phyloP scores from a whole-genome alignment of 2,797 vertebrate species.

The Florisuga fusca region DNA sequence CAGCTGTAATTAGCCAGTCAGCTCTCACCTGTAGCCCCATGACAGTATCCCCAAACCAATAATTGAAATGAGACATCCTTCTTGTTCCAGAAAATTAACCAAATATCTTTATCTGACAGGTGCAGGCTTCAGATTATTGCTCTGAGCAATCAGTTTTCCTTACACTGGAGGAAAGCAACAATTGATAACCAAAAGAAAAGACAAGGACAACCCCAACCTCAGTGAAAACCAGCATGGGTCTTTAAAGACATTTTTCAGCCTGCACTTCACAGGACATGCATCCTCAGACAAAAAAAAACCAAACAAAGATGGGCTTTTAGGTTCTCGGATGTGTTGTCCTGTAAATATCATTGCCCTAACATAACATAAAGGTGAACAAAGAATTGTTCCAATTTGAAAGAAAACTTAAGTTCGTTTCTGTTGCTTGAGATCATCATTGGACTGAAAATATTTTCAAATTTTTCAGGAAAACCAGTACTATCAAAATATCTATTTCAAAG shows the following conservation, averaged over 20 bases:
- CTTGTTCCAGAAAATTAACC: neutral
- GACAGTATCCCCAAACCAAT: neutral
- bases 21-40: neutral
- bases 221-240: neutral
- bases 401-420: neutral
- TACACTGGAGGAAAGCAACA: neutral
- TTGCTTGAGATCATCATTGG: neutral
- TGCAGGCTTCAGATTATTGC: neutral
- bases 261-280: neutral
- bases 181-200: constrained; percentile 16
- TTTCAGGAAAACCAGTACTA: neutral
- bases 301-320: neutral
- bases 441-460: neutral
- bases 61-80: neutral
- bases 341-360: neutral
- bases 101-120: constrained; percentile 18
- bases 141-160: neutral
- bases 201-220: neutral
- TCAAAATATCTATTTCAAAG: neutral
- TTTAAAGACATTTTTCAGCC: neutral
- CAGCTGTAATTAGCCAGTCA: neutral
- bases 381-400: neutral
- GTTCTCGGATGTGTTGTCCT: neutral
- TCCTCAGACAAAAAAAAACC: neutral
- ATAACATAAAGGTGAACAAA: neutral